A percentile compares a stretch with the other conserved stretches of the same genome.
These are phyloP conservation scores for Oriolus oriolus DNA, from an alignment of 2,113 vertebrate genomes.

Conservation along the genomic window DNA sequence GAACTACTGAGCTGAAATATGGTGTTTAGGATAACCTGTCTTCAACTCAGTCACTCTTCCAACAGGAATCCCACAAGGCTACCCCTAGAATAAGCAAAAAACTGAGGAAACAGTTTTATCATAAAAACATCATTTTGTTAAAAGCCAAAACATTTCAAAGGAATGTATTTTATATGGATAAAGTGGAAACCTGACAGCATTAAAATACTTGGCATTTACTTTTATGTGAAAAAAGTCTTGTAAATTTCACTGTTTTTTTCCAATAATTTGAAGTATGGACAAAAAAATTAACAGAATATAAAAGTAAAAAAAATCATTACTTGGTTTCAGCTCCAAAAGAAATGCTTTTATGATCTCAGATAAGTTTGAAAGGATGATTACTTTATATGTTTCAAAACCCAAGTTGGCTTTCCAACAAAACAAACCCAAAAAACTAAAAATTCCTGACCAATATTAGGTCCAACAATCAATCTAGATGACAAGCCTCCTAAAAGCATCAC, in stretches of 20 bases:
- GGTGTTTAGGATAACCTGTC: neutral
- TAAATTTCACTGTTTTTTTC: neutral
- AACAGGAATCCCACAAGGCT: neutral
- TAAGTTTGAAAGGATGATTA: neutral
- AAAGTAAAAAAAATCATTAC: neutral
- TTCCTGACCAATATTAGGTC: neutral
- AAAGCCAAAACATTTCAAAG: neutral
- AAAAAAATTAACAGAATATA: neutral
- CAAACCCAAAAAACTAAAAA: neutral
- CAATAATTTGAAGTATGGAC: neutral
- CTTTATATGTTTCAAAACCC: neutral
- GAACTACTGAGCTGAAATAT: neutral
- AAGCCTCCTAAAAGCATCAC: neutral
- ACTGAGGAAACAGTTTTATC: neutral
- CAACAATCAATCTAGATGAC: neutral
- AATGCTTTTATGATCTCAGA: neutral
- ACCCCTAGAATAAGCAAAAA: neutral
- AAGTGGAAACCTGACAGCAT: neutral
- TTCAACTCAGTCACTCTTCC: neutral
- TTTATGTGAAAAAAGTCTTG: neutral
- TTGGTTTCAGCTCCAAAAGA: neutral
- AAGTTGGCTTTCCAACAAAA: neutral
- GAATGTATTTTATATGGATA: neutral
- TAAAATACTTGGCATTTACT: neutral
- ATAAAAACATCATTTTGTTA: neutral